Base-by-base conservation (phyloP, 2,888 invertebrate species). In the Kryphioiulus occultus region DNA sequence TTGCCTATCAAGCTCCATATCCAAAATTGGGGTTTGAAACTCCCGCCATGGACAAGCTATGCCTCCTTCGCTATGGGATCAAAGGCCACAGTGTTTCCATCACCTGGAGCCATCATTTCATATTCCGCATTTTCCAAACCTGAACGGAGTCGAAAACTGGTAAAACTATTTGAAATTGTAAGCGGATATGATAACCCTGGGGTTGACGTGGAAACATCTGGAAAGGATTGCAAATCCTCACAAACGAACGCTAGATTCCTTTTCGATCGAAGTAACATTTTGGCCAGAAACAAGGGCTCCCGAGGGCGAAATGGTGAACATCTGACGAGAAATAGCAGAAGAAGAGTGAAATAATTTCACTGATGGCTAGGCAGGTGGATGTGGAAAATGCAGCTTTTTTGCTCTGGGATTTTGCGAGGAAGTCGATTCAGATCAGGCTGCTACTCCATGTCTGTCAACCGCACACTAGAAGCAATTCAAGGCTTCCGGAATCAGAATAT, bases 261-360 rank as follows among this genome's bases (percentile, higher is more conserved):
- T 68, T 68, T 26, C 12, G 9, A 68, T 68, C 68, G 68, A 26
- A 68, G 0, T 12, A 26, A 0, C 7, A 10, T 68, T 68, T 68
- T 22, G 26, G 12, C 26, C 68, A 68, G 68, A 26, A 68, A 26
- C 68, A 12, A 10, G 0, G 26, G 26, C 10, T 68, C 68, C 12
- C 10, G 68, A 68, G 68, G 68, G 68, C 26, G 68, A 68, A 68
- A 26, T 68, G n/a, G 68, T 26, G 68, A 68, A 68, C 68, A 68
- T 68, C 22, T 68, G 68, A 68, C 26, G 12, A 68, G 26, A 68
- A 26, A 68, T 26, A 26, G 68, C 68, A 68, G 26, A 68, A 68
- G 68, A 26, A 68, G 26, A 68, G 68, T 68, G 68, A 68, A 26
- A 26, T 68, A 68, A 68, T 53, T 68, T 68, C 68, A 68, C 68